These are phyloP conservation scores for Lissocephala sabroskyi DNA, from an alignment of 2,888 invertebrate species.

Conservation along the genomic window DNA sequence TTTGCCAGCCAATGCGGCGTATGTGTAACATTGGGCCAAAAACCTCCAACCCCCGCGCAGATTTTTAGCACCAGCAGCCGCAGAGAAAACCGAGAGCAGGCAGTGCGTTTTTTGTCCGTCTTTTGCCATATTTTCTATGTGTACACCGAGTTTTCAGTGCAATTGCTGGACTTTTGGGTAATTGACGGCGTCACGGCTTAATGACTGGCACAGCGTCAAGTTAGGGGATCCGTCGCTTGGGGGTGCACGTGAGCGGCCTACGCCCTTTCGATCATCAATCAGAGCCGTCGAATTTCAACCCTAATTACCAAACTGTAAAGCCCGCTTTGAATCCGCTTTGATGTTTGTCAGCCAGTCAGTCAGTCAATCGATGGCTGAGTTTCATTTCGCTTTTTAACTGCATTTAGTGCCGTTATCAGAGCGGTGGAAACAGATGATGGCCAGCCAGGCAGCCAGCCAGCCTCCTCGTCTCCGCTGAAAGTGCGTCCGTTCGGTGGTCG, in stretches of 20 bases:
- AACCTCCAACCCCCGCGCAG: too few species aligned
- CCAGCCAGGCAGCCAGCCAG: not conserved
- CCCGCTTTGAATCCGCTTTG: too few species aligned
- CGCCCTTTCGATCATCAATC: not conserved
- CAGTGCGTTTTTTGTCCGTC: constrained; percentile 43
- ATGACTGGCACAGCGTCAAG: constrained; percentile 34
- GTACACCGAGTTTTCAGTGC: constrained; percentile 26
- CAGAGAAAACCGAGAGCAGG: constrained; percentile 27
- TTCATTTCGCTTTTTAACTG: constrained; percentile 41
- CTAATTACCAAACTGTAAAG: too few species aligned
- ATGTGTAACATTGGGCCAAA: constrained; percentile 34
- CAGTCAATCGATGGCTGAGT: not conserved
- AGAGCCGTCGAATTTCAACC: not conserved
- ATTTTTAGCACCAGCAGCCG: too few species aligned
- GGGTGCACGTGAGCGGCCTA: not conserved
- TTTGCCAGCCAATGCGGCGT: constrained; percentile 29
- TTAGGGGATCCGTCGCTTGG: too few species aligned
- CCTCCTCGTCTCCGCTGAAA: not conserved
- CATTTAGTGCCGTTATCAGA: constrained; percentile 62
- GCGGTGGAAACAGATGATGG: constrained; percentile 23
- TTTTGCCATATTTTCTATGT: constrained; percentile 12
- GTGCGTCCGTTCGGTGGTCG: constrained; percentile 27
- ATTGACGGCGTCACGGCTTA: constrained; percentile 60
- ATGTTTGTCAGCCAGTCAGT: not conserved
- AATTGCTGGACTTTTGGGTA: constrained; percentile 45